phyloP scores from a whole-genome alignment of 2,888 invertebrate species.

The Eumerus sabulonum region DNA sequence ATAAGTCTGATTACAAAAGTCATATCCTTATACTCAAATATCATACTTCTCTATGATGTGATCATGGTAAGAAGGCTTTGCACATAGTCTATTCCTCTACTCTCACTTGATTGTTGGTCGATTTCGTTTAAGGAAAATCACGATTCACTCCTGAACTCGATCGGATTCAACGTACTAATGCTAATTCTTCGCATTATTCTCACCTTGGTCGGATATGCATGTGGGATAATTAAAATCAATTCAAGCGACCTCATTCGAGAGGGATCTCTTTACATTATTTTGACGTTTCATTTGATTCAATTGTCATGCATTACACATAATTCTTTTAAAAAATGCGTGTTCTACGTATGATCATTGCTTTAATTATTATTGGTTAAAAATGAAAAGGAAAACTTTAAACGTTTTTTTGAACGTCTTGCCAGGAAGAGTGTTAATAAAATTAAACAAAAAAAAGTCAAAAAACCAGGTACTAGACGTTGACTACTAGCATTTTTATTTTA shows the following conservation, averaged over 20 bases:
- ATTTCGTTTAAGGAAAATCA: constrained; percentile 36
- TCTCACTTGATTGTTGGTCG: background rate
- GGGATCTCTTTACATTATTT: constrained; percentile 25
- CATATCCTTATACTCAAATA: constrained; percentile 30
- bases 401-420: no score
- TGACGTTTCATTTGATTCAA: constrained; percentile 39
- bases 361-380: no score
- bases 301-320: constrained; percentile 34
- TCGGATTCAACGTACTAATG: constrained; percentile 33
- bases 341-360: background rate
- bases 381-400: no score
- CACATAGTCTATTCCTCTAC: no score
- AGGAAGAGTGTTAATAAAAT: no score
- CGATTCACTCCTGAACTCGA: constrained; percentile 34
- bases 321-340: constrained; percentile 35
- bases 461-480: no score
- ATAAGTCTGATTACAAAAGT: constrained; percentile 36
- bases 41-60: constrained; percentile 28
- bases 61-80: constrained; percentile 17
- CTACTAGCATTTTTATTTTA: no score
- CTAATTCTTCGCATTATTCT: constrained; percentile 32
- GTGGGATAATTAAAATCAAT: constrained; percentile 36
- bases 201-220: constrained; percentile 20
- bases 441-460: no score
- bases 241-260: constrained; percentile 28